Percentiles rank a stretch among this genome's conserved stretches.
These are phyloP conservation scores for Athene noctua DNA, from an alignment of 2,113 vertebrate genomes.

Conservation along the genomic window DNA sequence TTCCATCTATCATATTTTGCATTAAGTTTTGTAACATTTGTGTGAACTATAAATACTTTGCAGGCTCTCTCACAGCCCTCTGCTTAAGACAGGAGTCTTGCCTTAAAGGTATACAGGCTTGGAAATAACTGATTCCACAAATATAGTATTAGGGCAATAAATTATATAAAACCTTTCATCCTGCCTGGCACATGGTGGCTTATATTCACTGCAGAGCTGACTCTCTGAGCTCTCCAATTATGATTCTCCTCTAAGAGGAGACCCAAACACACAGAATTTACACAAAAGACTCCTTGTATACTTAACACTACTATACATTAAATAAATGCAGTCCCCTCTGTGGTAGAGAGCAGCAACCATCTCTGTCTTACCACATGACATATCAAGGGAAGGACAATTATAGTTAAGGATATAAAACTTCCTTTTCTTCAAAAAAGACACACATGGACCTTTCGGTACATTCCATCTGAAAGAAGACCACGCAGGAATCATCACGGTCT, in stretches of 20 bases:
- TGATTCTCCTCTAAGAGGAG: not conserved
- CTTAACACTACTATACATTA: not conserved
- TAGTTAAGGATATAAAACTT: not conserved
- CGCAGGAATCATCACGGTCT: not conserved
- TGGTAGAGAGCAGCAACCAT: not conserved
- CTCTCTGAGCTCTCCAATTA: not conserved
- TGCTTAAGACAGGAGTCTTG: not conserved
- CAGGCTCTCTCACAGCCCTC: not conserved
- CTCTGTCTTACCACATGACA: not conserved
- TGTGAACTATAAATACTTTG: not conserved
- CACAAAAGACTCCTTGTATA: not conserved
- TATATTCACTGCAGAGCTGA: not conserved
- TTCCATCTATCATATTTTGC: not conserved
- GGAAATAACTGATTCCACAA: constrained; percentile 1
- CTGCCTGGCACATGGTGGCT: not conserved
- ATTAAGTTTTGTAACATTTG: not conserved
- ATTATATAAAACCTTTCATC: constrained; percentile 28
- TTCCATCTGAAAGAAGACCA: not conserved
- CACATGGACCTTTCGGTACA: not conserved
- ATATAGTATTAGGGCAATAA: not conserved
- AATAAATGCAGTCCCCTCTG: not conserved
- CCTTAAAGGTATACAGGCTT: not conserved
- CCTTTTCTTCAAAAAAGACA: not conserved
- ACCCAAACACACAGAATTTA: not conserved
- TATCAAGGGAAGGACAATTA: not conserved